Percentiles rank a stretch among this genome's conserved stretches.
Evolutionary conservation across 1,140 invertebrate genomes (phyloP).

Genomic region (Epicauta chinensis): DNA sequence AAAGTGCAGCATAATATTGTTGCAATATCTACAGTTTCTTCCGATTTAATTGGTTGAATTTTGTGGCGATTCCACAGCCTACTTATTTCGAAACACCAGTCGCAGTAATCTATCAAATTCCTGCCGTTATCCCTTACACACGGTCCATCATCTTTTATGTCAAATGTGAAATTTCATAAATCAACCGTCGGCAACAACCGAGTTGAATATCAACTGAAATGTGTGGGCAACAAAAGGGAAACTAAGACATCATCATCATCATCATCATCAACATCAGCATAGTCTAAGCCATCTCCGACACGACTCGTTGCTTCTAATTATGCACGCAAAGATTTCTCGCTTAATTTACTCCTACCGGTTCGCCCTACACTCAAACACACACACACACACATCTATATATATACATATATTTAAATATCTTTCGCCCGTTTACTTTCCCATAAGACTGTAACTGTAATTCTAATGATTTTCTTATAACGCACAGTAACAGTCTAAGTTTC

Average conservation of each 20-base stretch:
- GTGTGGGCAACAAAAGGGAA: slow-evolving; percentile 14
- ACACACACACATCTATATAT: background rate
- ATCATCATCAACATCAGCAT: slow-evolving; percentile 5
- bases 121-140: too few relatives aligned
- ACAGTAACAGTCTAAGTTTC: slow-evolving; percentile 25
- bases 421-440: slow-evolving; percentile 6
- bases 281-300: slow-evolving; percentile 29
- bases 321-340: slow-evolving; percentile 40
- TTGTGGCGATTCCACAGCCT: too few relatives aligned
- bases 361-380: background rate
- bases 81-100: too few relatives aligned
- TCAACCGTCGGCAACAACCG: slow-evolving; percentile 11
- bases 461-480: background rate
- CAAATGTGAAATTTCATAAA: slow-evolving; percentile 33
- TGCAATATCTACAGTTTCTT: too few relatives aligned
- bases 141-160: slow-evolving; percentile 8
- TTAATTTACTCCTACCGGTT: slow-evolving; percentile 39
- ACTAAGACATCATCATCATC: background rate
- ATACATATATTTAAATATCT: slow-evolving; percentile 1
- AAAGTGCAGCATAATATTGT: too few relatives aligned
- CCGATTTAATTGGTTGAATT: too few relatives aligned
- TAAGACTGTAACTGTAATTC: slow-evolving; percentile 5
- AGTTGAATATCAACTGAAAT: background rate
- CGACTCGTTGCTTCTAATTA: slow-evolving; percentile 40
- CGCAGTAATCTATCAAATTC: too few relatives aligned